A percentile compares a stretch with the other conserved stretches of the same genome.
Evolutionary conservation across 1,140 invertebrate genomes (phyloP).

Genomic region (Vanessa atalanta): DNA sequence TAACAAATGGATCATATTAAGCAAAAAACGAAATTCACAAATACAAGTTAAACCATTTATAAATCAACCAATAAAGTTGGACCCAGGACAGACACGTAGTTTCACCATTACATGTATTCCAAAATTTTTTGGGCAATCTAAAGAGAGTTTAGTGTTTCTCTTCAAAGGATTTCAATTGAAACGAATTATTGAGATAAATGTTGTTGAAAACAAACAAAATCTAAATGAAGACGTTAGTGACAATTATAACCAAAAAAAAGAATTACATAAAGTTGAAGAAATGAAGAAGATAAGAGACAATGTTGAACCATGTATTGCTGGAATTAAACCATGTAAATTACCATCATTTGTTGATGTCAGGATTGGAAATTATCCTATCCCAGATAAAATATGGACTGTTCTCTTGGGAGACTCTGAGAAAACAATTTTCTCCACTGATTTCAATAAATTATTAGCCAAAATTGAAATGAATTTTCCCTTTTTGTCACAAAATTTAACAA

Average conservation of each 20-base stretch:
- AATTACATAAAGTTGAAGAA: slow-evolving; percentile 43
- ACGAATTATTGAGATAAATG: slow-evolving; percentile 63
- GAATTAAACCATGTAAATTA: slow-evolving; percentile 81
- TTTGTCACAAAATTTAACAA: slow-evolving; percentile 75
- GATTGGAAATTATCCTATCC: slow-evolving; percentile 81
- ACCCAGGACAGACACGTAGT: slow-evolving; percentile 51
- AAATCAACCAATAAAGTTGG: slow-evolving; percentile 50
- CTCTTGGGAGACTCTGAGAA: slow-evolving; percentile 73
- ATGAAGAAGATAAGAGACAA: slow-evolving; percentile 62
- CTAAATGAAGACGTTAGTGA: slow-evolving; percentile 26
- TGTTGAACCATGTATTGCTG: slow-evolving; percentile 74
- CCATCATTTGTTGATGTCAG: slow-evolving; percentile 81
- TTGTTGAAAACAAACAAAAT: slow-evolving; percentile 48
- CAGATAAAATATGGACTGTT: slow-evolving; percentile 80
- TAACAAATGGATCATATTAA: slow-evolving; percentile 68
- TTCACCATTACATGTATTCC: slow-evolving; percentile 65
- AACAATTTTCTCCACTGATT: slow-evolving; percentile 54
- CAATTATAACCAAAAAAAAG: slow-evolving; percentile 14
- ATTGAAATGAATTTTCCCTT: slow-evolving; percentile 76
- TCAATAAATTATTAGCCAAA: slow-evolving; percentile 57
- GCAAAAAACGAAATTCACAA: slow-evolving; percentile 65
- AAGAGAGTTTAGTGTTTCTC: slow-evolving; percentile 62
- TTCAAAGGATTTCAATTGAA: slow-evolving; percentile 71
- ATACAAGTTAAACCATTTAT: slow-evolving; percentile 61
- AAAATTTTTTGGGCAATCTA: slow-evolving; percentile 66